Conservation (phyloP, 1,140 invertebrate species). For the Trinorchestia longiramus region DNA sequence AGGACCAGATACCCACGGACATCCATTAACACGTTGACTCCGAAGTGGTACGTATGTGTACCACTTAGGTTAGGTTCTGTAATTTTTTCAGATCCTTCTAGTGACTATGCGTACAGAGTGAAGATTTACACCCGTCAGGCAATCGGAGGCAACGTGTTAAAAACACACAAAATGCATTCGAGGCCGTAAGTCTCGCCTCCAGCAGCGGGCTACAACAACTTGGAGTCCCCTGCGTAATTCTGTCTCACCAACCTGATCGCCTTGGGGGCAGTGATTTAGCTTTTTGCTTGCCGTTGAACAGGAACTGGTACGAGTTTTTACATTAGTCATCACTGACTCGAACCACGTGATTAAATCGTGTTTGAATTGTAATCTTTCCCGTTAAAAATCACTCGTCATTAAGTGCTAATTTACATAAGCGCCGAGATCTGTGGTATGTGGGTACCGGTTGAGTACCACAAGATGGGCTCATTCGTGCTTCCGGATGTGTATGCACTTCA, state of each 20-base stretch:
- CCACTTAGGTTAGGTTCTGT: too few species aligned
- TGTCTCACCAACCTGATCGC: neutral
- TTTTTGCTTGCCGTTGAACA: neutral
- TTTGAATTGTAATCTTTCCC: neutral
- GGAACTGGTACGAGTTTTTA: constrained; percentile 15
- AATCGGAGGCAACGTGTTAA: neutral
- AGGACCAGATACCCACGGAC: too few species aligned
- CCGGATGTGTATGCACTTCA: too few species aligned
- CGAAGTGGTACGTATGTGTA: too few species aligned
- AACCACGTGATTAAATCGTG: neutral
- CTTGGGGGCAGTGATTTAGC: constrained; percentile 3
- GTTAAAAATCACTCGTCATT: neutral
- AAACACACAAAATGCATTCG: neutral
- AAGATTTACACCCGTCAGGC: too few species aligned
- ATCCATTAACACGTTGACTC: too few species aligned
- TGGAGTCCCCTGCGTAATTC: neutral
- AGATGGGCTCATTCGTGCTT: neutral
- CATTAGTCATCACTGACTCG: neutral
- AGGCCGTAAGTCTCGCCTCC: neutral
- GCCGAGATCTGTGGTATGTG: neutral
- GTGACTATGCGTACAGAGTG: too few species aligned
- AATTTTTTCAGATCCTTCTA: too few species aligned
- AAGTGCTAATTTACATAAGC: neutral
- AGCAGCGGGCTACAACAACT: neutral
- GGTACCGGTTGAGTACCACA: neutral